phyloP scores from a whole-genome alignment of 2,113 vertebrate species.

The Budorcas taxicolor region DNA sequence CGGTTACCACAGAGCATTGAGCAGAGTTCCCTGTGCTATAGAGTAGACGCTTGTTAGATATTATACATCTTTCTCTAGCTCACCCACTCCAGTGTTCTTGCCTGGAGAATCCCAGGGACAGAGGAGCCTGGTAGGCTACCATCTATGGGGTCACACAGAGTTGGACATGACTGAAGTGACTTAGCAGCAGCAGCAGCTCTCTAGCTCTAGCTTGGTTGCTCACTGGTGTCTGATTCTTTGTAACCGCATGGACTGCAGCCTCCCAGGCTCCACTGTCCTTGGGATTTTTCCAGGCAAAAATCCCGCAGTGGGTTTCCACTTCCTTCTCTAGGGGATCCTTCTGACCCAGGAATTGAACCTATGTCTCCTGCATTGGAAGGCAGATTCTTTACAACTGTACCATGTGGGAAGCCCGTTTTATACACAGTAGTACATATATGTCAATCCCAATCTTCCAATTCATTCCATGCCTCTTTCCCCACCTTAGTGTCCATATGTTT shows the following conservation, averaged over 20 bases:
- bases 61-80: not conserved
- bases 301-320: not conserved
- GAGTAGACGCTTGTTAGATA: not conserved
- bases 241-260: not conserved
- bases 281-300: not conserved
- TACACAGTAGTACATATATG: not conserved
- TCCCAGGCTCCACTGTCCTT: not conserved
- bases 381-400: not conserved
- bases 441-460: not conserved
- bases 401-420: not conserved
- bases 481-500: too few relatives aligned
- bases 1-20: not conserved
- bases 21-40: not conserved
- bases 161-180: rapidly evolving
- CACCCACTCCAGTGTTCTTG: not conserved
- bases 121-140: not conserved
- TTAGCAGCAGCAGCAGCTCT: not conserved
- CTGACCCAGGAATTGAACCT: not conserved
- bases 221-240: not conserved
- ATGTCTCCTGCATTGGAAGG: not conserved
- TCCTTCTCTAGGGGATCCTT: not conserved
- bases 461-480: too few relatives aligned
- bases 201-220: not conserved
- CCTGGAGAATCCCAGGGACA: not conserved
- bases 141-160: not conserved